These are phyloP conservation scores for Ceriagrion tenellum DNA, from an alignment of 2,888 invertebrate genomes.

Conservation along the genomic window DNA sequence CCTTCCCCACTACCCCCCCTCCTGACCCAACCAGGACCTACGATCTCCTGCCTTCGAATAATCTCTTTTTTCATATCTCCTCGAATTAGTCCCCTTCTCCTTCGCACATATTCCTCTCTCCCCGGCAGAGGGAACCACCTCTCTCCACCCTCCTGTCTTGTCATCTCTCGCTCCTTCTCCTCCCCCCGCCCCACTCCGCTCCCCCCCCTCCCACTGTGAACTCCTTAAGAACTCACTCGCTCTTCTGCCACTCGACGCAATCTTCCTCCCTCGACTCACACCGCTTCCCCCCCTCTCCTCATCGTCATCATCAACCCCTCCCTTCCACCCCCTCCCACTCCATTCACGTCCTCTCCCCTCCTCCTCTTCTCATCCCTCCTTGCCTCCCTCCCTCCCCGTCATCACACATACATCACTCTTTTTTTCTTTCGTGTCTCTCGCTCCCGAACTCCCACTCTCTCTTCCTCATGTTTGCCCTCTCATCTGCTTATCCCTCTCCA, in stretches of 20 bases:
- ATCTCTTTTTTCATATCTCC: slow-evolving; percentile 8
- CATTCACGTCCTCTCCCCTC: neutral
- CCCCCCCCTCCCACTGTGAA: neutral
- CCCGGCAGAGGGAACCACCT: neutral
- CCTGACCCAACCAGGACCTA: neutral
- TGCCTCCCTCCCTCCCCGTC: neutral
- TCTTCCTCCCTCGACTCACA: neutral
- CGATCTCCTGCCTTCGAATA: neutral
- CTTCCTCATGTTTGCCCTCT: slow-evolving; percentile 19
- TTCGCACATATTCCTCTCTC: neutral
- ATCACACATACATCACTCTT: neutral
- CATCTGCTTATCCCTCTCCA: neutral
- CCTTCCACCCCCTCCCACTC: too few relatives aligned
- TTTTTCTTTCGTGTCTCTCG: neutral
- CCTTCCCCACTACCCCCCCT: too few relatives aligned
- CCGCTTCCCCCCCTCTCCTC: too few relatives aligned
- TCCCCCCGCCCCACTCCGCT: neutral
- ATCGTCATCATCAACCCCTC: too few relatives aligned
- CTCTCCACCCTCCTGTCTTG: neutral
- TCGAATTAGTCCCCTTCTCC: neutral
- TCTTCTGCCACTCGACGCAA: neutral
- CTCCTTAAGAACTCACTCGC: neutral
- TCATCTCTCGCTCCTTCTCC: neutral
- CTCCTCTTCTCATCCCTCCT: neutral
- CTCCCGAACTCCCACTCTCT: neutral